Evolutionary conservation across 37 sponge, comb jelly and placozoan genomes (phyloP).

Genomic region (Chondrilla cf. caribensis): DNA sequence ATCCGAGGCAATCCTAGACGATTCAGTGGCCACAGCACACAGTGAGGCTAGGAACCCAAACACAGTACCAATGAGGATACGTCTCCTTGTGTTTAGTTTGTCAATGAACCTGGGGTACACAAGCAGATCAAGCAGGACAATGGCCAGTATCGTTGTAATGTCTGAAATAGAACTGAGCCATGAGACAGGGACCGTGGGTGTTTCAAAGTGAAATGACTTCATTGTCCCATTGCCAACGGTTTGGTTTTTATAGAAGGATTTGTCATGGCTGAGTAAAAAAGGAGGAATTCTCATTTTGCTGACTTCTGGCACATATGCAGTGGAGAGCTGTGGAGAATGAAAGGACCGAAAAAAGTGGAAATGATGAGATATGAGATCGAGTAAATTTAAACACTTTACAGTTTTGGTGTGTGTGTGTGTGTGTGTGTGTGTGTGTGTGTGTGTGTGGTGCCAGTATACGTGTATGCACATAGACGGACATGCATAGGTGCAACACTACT

Average conservation of each 20-base stretch:
- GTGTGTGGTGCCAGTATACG: not conserved
- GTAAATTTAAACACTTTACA: no score
- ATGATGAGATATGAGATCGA: no score
- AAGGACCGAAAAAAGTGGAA: no score
- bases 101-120: constrained; percentile 7
- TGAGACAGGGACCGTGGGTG: no score
- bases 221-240: no score
- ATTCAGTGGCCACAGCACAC: not conserved
- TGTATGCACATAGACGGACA: not conserved
- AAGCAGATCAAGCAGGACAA: not conserved
- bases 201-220: no score
- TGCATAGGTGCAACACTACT: not conserved
- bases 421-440: no score
- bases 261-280: no score
- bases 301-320: constrained; percentile 5
- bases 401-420: no score
- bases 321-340: not conserved
- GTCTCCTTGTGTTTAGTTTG: not conserved
- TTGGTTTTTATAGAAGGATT: no score
- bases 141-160: not conserved
- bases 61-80: constrained; percentile 1
- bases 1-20: not conserved
- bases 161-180: not conserved
- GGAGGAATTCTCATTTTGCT: not conserved
- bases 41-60: not conserved